These are phyloP conservation scores for Psittacula cyanocephala DNA, from an alignment of 2,113 vertebrate species.

Conservation along the genomic window DNA sequence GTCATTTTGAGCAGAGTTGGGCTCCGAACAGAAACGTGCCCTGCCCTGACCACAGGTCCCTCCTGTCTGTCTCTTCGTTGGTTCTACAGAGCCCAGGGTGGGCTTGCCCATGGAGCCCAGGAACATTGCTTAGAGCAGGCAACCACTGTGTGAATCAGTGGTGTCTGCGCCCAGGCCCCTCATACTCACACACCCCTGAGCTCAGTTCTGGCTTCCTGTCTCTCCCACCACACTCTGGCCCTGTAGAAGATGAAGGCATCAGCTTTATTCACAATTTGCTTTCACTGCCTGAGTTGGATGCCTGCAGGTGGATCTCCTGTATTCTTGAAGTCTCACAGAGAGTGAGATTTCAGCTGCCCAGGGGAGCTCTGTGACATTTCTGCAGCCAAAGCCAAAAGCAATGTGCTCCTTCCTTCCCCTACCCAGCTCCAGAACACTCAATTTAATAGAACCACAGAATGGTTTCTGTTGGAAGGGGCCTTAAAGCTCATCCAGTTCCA, in stretches of 20 bases:
- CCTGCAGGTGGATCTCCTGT: background rate
- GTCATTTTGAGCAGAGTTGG: background rate
- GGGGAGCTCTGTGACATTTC: background rate
- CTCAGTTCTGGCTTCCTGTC: background rate
- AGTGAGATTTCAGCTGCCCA: background rate
- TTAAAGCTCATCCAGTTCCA: background rate
- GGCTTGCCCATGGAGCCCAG: rapidly evolving
- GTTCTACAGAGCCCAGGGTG: background rate
- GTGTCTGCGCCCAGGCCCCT: background rate
- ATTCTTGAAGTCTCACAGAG: background rate
- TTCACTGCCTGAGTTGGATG: background rate
- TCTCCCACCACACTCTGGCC: background rate
- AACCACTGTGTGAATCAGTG: background rate
- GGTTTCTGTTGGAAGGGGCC: background rate
- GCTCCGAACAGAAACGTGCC: background rate
- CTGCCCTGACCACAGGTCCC: background rate
- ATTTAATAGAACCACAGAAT: background rate
- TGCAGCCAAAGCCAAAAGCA: background rate
- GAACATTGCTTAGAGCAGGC: background rate
- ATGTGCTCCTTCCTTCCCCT: rapidly evolving
- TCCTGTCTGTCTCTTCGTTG: background rate
- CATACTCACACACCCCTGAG: too few species aligned
- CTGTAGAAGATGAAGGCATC: background rate
- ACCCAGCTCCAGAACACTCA: background rate
- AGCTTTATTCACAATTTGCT: background rate